Evolutionary conservation across 2,888 invertebrate species (phyloP).

Genomic region (Drosophila buzzatii): DNA sequence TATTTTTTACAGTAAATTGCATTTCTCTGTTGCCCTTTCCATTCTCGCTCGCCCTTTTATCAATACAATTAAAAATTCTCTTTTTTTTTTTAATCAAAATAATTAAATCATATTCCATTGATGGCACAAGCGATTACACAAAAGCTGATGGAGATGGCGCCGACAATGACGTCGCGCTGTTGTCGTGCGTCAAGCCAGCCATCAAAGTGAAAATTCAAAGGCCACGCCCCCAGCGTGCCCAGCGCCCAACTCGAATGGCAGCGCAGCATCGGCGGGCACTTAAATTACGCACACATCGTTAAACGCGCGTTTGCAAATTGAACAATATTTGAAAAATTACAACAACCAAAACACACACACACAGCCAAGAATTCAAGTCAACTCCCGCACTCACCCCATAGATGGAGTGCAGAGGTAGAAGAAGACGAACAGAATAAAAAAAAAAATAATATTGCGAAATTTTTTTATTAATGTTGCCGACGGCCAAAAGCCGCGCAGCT

Average conservation of each 20-base stretch:
- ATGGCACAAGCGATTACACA: conserved; percentile 74
- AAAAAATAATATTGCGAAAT: conserved; percentile 52
- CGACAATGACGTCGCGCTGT: conserved; percentile 2
- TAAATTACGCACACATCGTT: conserved; percentile 83
- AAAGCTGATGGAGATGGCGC: conserved; percentile 22
- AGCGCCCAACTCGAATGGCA: neutral
- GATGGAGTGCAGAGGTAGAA: conserved; percentile 43
- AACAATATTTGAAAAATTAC: conserved; percentile 84
- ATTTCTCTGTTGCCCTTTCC: too few relatives aligned
- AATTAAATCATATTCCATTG: conserved; percentile 80
- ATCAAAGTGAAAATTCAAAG: conserved; percentile 77
- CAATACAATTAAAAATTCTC: conserved; percentile 51
- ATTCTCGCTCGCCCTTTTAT: conserved; percentile 25
- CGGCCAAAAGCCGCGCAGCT: conserved; percentile 72
- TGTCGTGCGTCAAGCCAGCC: conserved; percentile 46
- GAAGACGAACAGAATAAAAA: neutral
- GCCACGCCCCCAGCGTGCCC: conserved; percentile 26
- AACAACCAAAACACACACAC: conserved; percentile 10
- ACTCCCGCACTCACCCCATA: conserved; percentile 10
- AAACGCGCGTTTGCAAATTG: conserved; percentile 82
- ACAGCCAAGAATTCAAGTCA: conserved; percentile 26
- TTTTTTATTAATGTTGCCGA: conserved; percentile 72
- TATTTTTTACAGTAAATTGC: too few relatives aligned
- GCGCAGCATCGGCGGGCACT: conserved; percentile 63
- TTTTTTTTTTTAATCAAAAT: conserved; percentile 58